Percentiles rank a stretch among this genome's conserved stretches.
Conservation (phyloP, 2,888 invertebrate species). For the Dioctria linearis region DNA sequence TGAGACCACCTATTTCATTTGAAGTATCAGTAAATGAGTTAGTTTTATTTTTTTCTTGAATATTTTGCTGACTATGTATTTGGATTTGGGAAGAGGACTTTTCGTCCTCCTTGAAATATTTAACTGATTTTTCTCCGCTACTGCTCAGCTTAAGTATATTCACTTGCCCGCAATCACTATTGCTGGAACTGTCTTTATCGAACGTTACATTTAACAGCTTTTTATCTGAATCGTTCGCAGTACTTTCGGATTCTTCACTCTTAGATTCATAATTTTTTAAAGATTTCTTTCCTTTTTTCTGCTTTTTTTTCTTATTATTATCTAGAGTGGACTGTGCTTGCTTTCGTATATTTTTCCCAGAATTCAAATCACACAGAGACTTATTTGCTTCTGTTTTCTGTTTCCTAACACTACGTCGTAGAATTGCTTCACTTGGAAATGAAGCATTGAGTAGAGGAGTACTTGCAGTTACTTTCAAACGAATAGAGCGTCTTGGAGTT, state of each 20-base stretch:
- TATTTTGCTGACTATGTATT: too few species aligned
- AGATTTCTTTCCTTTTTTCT: slow-evolving; percentile 2
- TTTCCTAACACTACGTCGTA: too few species aligned
- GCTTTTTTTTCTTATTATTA: background rate
- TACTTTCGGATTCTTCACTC: background rate
- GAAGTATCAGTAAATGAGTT: too few species aligned
- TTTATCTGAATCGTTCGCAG: background rate
- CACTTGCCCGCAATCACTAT: background rate
- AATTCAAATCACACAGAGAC: too few species aligned
- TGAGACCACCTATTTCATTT: too few species aligned
- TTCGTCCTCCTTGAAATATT: too few species aligned
- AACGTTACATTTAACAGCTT: background rate
- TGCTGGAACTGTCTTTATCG: background rate
- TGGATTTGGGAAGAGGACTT: too few species aligned
- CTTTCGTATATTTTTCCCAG: too few species aligned
- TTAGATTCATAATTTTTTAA: background rate
- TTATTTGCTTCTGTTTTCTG: too few species aligned
- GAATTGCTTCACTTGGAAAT: background rate
- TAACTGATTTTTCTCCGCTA: too few species aligned
- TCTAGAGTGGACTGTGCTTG: background rate
- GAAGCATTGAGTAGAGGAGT: background rate
- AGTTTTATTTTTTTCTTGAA: too few species aligned
- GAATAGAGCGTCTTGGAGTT: background rate
- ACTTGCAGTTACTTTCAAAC: background rate
- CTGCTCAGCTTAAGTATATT: too few species aligned